Percentiles rank a stretch among this genome's conserved stretches.
These are phyloP conservation scores for Diogma glabrata DNA, from an alignment of 2,888 invertebrate species.

Conservation along the genomic window DNA sequence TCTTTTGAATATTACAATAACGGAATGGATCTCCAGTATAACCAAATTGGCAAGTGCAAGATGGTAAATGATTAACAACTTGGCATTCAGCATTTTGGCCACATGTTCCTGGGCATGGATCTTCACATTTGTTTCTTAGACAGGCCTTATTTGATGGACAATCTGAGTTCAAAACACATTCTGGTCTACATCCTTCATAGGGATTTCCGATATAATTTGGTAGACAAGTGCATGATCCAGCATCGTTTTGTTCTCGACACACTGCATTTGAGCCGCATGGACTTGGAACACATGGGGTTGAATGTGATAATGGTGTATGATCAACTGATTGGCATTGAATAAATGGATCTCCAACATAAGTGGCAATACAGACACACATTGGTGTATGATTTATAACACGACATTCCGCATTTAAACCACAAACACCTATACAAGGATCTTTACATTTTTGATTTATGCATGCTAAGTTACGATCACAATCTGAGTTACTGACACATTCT, in stretches of 20 bases:
- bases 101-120: slow-evolving; percentile 66
- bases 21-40: slow-evolving; percentile 50
- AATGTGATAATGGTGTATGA: slow-evolving; percentile 36
- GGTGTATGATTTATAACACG: slow-evolving; percentile 60
- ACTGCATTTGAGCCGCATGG: slow-evolving; percentile 62
- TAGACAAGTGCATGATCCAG: slow-evolving; percentile 57
- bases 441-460: slow-evolving; percentile 63
- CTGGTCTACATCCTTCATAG: slow-evolving; percentile 64
- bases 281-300: slow-evolving; percentile 53
- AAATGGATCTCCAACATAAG: slow-evolving; percentile 60
- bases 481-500: slow-evolving; percentile 65
- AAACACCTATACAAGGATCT: slow-evolving; percentile 59
- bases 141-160: slow-evolving; percentile 62
- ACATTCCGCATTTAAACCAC: slow-evolving; percentile 61
- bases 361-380: slow-evolving; percentile 51
- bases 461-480: slow-evolving; percentile 52
- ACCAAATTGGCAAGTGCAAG: slow-evolving; percentile 51
- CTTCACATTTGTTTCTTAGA: slow-evolving; percentile 57
- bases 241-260: slow-evolving; percentile 54
- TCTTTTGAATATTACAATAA: slow-evolving; percentile 38
- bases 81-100: slow-evolving; percentile 61
- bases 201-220: slow-evolving; percentile 64
- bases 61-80: slow-evolving; percentile 58
- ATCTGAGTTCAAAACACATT: slow-evolving; percentile 59
- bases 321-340: slow-evolving; percentile 43